Evolutionary conservation across 1,140 invertebrate species (phyloP), one percentile per base, ranked within the genome.

Genomic region (Macrobrachium rosenbergii): DNA sequence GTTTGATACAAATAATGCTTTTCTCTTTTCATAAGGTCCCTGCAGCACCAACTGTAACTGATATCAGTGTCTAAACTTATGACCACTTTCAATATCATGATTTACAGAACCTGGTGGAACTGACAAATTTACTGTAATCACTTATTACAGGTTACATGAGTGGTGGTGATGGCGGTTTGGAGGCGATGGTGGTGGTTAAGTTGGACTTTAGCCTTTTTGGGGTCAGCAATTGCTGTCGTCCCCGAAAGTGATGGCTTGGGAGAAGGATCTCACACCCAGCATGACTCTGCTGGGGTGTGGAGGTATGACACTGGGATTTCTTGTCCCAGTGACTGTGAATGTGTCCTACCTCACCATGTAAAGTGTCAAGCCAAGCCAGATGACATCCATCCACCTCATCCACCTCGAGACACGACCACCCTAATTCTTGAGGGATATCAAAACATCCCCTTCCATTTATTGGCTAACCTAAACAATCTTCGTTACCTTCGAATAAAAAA

Each of bases 121-220:
- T 10, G 14, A 19, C 11, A 28, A 21, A 17, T 16, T 19, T 69
- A 82, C 45, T 60, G 23, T 14, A 17, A 16, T 43, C 19, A 60
- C 59, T 81, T 73, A 59, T 81, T 81, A 78, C 84, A 87, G 84
- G 77, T 75, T 69, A 21, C 62, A 78, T 81, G 69, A 75, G 84
- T 69, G 84, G 78, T 87, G 84, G 81, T 87, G 84, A 67, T 78
- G 69, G 84, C 52, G 59, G 62, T 77, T 52, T 69, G 43, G 21
- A 45, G 84, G 78, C 72, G 78, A 59, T 62, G 64, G 69, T 87
- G 83, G 83, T 85, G 83, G 75, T 64, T 77, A 62, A 78, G 84
- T 73, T 63, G 72, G 58, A 37, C 69, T 58, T 45, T 72, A 52
- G 58, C 69, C 11, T 37, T 37, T 14, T 14, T 75, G 67, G 59